Conservation (phyloP, 2,888 invertebrate species). For the Julus scandinavius region DNA sequence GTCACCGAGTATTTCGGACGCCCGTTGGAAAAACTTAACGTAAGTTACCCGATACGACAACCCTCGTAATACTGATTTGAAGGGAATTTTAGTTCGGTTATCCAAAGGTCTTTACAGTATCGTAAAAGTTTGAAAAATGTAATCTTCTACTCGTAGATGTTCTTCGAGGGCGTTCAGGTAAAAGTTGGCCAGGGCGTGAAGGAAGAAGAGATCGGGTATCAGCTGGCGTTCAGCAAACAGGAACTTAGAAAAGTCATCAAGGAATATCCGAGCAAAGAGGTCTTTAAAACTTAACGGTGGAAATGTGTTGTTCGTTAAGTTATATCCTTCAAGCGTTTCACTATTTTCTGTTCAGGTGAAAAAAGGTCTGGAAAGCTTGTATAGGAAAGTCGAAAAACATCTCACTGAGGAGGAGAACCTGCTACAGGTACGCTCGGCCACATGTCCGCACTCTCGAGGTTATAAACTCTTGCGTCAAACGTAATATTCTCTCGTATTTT, state of each 20-base stretch:
- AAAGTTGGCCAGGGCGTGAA: constrained; percentile 94
- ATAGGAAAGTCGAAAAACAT: constrained; percentile 97
- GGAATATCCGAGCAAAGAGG: constrained; percentile 90
- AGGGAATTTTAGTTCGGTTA: too few relatives aligned
- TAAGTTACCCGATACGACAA: constrained; percentile 66
- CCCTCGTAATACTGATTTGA: too few relatives aligned
- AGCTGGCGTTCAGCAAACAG: constrained; percentile 96
- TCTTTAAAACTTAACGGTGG: constrained; percentile 58
- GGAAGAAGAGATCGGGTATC: constrained; percentile 97
- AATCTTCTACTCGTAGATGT: constrained; percentile 73
- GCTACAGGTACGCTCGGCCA: constrained; percentile 72
- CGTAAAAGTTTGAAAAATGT: too few relatives aligned
- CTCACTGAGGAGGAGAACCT: constrained; percentile 93
- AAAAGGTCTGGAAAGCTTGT: constrained; percentile 89
- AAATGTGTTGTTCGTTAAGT: background rate
- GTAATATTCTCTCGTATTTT: too few relatives aligned
- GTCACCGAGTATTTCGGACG: constrained; percentile 95
- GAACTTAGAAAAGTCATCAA: constrained; percentile 94
- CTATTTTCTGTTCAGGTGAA: constrained; percentile 72
- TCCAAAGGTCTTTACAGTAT: too few relatives aligned
- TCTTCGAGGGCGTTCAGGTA: constrained; percentile 96
- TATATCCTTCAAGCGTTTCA: background rate
- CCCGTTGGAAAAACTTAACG: constrained; percentile 89
- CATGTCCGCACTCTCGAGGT: too few relatives aligned
- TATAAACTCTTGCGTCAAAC: too few relatives aligned